Evolutionary conservation across 2,888 invertebrate species (phyloP), one percentile per base, ranked within the genome.

Genomic region (Stenichneumon culpator): DNA sequence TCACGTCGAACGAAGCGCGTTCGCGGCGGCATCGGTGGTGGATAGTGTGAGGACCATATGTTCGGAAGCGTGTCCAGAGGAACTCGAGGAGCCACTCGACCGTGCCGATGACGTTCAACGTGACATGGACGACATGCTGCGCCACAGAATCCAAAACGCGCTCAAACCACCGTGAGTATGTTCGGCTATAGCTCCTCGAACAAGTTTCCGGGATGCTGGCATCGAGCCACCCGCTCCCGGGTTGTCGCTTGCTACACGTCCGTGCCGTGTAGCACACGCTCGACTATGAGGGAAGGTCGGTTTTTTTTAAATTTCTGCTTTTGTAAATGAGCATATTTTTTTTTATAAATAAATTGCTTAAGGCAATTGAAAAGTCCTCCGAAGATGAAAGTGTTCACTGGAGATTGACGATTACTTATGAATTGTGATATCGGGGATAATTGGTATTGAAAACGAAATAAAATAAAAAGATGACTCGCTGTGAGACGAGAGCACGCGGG

Each of bases 1-100:
- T 87, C 86, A 86, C 86, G 70, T 84, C 79, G 19, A 67, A 50
- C 65, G 22, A 60, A 7, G 63, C 28, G 16, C 16, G 28, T 16
- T 16, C 14, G 44, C 44, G 44, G 3, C 36, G 47, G 50, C 65
- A 14, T 22, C 69, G 44, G 25, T 25, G 60, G 32, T 32, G 36
- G 47, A 60, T 47, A 69, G 57, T 28, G 70, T 19, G 63, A 52
- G 70, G 22, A 19, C 70, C 79, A 65, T 60, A 70, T 70, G 79
- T 79, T 70, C 63, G 22, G 11, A 47, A 70, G 50, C 79, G 79
- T 70, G 79, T 79, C 70, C 79, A 32, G 57, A 16, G 63, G 19
- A 39, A 70, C 63, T 79, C 70, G 70, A 63, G 63, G 70, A 79
- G 14, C 69, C 50, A 79, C 79, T 70, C 50, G 70, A 70, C 63